Percentiles rank a stretch among this genome's conserved stretches.
phyloP scores from a whole-genome alignment of 2,113 vertebrate genomes.

The Enhydra lutris region DNA sequence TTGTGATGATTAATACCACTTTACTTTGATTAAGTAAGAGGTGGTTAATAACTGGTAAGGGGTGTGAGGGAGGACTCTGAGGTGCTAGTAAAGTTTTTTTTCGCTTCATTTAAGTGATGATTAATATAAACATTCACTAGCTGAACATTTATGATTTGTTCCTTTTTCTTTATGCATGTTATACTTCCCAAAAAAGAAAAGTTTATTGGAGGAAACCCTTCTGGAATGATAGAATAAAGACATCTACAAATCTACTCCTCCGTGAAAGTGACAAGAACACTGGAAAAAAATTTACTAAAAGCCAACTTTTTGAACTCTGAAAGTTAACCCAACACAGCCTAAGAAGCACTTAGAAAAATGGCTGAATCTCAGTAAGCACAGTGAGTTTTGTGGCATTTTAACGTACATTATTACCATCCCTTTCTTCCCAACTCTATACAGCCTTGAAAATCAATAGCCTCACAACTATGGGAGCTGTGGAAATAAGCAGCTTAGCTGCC shows the following conservation, averaged over 20 bases:
- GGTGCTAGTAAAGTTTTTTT: neutral
- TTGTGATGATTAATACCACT: neutral
- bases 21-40: neutral
- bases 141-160: neutral
- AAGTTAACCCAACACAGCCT: neutral
- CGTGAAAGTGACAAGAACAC: neutral
- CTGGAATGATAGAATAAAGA: neutral
- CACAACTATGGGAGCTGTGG: neutral
- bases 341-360: conserved; percentile 4
- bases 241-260: neutral
- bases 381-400: neutral
- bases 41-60: neutral
- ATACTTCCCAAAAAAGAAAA: neutral
- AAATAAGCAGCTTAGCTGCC: neutral
- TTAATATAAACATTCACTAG: neutral
- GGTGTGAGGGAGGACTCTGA: neutral
- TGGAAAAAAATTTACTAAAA: neutral
- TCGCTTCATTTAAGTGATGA: neutral
- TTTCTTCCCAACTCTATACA: neutral
- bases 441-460: neutral
- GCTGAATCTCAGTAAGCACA: neutral
- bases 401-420: neutral
- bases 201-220: neutral
- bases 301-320: neutral
- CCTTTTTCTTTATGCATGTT: neutral